Conservation (phyloP, 1,140 invertebrate species). For the Nephotettix cincticeps region DNA sequence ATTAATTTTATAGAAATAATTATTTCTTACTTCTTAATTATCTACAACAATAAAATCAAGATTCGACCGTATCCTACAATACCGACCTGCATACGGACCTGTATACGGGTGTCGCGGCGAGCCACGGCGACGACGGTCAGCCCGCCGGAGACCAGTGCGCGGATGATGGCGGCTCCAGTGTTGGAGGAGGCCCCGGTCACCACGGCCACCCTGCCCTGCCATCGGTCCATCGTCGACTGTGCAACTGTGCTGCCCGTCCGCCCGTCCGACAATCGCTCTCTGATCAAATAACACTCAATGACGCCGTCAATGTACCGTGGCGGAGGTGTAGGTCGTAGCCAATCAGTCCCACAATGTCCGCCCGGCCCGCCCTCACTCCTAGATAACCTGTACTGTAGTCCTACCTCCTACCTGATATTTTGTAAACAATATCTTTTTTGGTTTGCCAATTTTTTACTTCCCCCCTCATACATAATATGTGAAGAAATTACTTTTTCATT, state of each 20-base stretch:
- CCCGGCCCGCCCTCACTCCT: neutral
- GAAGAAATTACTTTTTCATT: too few relatives aligned
- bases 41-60: too few relatives aligned
- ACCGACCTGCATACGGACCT: conserved; percentile 43
- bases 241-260: neutral
- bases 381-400: too few relatives aligned
- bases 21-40: too few relatives aligned
- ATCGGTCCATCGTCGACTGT: conserved; percentile 50
- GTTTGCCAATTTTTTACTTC: too few relatives aligned
- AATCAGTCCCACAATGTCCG: neutral
- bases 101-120: conserved; percentile 51
- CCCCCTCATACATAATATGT: too few relatives aligned
- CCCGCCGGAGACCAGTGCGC: conserved; percentile 52
- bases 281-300: conserved; percentile 22
- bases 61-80: too few relatives aligned
- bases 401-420: too few relatives aligned
- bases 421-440: too few relatives aligned
- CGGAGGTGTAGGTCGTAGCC: neutral
- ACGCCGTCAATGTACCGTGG: conserved; percentile 14
- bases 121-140: conserved; percentile 62
- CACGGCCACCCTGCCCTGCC: conserved; percentile 58
- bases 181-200: conserved; percentile 64
- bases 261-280: neutral
- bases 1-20: too few relatives aligned
- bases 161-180: conserved; percentile 56